Percentiles rank a stretch among this genome's conserved stretches.
Evolutionary conservation across 2,797 vertebrate species (phyloP).

Genomic region (Acanthurus tractus): DNA sequence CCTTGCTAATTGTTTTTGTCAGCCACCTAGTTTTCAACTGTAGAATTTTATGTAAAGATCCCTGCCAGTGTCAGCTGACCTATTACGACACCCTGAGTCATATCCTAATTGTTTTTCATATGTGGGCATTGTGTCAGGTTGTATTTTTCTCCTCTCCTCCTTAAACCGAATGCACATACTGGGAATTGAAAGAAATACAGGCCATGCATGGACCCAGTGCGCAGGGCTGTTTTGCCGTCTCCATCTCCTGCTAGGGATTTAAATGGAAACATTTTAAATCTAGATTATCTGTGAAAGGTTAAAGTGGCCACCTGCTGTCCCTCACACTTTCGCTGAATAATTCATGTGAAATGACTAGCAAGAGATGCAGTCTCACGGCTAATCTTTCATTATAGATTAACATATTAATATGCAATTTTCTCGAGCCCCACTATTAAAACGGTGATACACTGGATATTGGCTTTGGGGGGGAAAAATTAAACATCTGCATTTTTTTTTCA

Average conservation of each 20-base stretch:
- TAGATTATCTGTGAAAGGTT: constrained; percentile 56
- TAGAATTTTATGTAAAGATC: constrained; percentile 34
- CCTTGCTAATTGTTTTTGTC: constrained; percentile 50
- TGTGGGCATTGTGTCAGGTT: constrained; percentile 17
- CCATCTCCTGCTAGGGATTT: constrained; percentile 26
- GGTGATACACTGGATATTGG: background rate
- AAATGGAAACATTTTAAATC: constrained; percentile 56
- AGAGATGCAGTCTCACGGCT: constrained; percentile 28
- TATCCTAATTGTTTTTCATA: constrained; percentile 32
- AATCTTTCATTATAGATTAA: constrained; percentile 44
- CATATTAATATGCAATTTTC: constrained; percentile 35
- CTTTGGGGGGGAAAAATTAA: background rate
- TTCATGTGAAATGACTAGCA: constrained; percentile 33
- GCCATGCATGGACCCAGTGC: constrained; percentile 7
- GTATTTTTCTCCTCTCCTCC: constrained; percentile 4
- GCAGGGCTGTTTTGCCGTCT: constrained; percentile 3
- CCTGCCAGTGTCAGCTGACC: constrained; percentile 27
- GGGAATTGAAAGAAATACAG: constrained; percentile 28
- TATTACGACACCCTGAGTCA: constrained; percentile 43
- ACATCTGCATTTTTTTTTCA: background rate
- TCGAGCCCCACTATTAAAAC: constrained; percentile 24
- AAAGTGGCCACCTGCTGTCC: constrained; percentile 58
- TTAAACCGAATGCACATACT: constrained; percentile 28
- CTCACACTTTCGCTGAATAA: constrained; percentile 50
- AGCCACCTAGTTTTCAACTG: constrained; percentile 39